phyloP scores from a whole-genome alignment of 2,113 vertebrate species.

The Tyrannus savana region DNA sequence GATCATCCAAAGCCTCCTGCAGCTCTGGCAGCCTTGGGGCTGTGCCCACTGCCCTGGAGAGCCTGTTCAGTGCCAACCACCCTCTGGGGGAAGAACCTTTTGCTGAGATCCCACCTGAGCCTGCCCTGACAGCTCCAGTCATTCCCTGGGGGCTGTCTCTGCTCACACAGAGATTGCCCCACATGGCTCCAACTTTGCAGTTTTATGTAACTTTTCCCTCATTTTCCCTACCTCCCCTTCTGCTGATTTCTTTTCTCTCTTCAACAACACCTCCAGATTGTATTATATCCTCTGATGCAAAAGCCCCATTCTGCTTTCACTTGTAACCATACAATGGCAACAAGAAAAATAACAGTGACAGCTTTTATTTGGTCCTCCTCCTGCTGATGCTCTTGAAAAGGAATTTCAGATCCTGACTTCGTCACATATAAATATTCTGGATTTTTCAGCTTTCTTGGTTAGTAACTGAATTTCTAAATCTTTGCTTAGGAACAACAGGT shows the following conservation, averaged over 20 bases:
- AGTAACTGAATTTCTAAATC: neutral
- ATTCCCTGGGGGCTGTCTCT: neutral
- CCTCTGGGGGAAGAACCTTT: neutral
- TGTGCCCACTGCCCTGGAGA: neutral
- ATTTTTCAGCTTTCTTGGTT: accelerated
- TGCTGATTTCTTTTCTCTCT: conserved; percentile 10
- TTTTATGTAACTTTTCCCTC: conserved; percentile 18
- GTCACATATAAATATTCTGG: neutral
- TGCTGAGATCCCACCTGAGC: neutral
- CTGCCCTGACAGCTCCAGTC: neutral
- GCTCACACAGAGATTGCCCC: neutral
- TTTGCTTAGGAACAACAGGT: neutral
- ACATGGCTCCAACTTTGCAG: neutral
- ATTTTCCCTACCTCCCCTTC: neutral
- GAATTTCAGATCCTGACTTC: neutral
- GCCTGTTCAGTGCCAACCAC: neutral
- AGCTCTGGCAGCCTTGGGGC: neutral
- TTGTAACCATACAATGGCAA: neutral
- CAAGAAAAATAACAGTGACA: conserved; percentile 32
- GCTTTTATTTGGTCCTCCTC: conserved; percentile 24
- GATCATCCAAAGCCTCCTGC: neutral
- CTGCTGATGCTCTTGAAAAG: neutral
- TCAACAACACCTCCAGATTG: conserved; percentile 29
- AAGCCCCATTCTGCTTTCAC: conserved; percentile 15
- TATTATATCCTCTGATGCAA: conserved; percentile 31